Evolutionary conservation across 2,113 vertebrate genomes (phyloP).

Genomic region (Melanocharis versteri): DNA sequence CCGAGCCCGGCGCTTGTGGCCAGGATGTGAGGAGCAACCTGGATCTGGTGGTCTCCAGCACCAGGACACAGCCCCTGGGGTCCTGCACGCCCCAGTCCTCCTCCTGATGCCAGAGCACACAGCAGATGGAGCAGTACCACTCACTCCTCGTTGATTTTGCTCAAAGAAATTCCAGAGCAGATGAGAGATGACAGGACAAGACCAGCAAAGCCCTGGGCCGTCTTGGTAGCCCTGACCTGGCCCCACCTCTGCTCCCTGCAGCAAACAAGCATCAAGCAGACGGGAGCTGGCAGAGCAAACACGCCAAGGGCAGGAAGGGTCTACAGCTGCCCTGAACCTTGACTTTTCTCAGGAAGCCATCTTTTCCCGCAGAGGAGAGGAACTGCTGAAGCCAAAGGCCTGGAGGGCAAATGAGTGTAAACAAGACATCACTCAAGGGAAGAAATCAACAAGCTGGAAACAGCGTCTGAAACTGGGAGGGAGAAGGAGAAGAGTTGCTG

Average conservation of each 20-base stretch:
- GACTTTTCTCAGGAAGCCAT: neutral
- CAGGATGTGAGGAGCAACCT: neutral
- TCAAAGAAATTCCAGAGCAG: neutral
- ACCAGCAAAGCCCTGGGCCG: neutral
- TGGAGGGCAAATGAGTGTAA: neutral
- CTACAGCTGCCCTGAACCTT: neutral
- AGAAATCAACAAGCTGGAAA: neutral
- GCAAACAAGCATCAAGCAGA: neutral
- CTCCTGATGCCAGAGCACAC: neutral
- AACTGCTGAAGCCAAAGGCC: neutral
- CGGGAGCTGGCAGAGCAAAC: neutral
- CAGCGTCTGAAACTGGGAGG: neutral
- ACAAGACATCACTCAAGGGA: neutral
- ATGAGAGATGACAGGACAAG: neutral
- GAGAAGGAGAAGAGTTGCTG: neutral
- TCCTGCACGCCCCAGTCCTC: neutral
- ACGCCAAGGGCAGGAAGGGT: neutral
- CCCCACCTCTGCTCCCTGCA: neutral
- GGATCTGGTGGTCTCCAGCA: neutral
- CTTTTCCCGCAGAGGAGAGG: neutral
- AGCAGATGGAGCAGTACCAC: neutral
- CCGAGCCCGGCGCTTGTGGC: accelerated
- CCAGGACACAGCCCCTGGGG: neutral
- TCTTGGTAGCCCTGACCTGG: neutral
- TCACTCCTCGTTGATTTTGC: neutral